Base-by-base conservation (phyloP, 1,140 invertebrate genomes). In the Bombus huntii region DNA sequence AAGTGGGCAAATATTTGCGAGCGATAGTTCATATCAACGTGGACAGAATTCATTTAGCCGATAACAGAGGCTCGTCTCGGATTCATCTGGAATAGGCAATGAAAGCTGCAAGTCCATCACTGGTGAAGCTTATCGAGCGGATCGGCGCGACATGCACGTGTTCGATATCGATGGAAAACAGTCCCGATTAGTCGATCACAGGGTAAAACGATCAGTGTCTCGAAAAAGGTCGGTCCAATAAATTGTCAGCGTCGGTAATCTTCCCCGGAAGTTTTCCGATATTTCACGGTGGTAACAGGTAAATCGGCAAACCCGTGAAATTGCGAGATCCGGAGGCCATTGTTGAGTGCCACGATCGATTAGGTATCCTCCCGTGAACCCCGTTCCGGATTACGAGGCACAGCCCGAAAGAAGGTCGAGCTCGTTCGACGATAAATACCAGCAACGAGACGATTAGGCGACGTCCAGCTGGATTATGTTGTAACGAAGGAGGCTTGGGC, bases 221-320 rank as follows among this genome's bases (percentile, higher is more conserved):
- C 42, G 57, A 47, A 89, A 90, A 90, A 82, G 12, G 80, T 34
- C n/a, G 65, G 47, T 39, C 89, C 85, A 70, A 89, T 90, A 87
- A 90, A 90, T 90, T 82, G 79, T 77, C 77, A 87, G 79, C 78
- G 39, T 87, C 59, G 68, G 82, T 89, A 90, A 90, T 90, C 89
- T 89, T 75, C 59, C 57, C 62, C 18, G 88, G 82, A 81, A 87
- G 89, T 89, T 90, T 90, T 75, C 80, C 89, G 83, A 90, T 90
- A 90, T 90, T 90, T 90, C 88, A 87, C 77, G 65, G 44, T 70
- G 70, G 82, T 89, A 89, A 89, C 80, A 87, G 86, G 88, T 85
- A 87, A 89, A 90, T 89, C 85, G 85, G 74, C 34, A 42, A 37
- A 57, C 71, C 83, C 81, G 77, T 81, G 74, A 74, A 87, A 90